Percentiles rank a stretch among this genome's conserved stretches.
Conservation (phyloP, 1,140 invertebrate species). For the Himalopsyche phryganea region DNA sequence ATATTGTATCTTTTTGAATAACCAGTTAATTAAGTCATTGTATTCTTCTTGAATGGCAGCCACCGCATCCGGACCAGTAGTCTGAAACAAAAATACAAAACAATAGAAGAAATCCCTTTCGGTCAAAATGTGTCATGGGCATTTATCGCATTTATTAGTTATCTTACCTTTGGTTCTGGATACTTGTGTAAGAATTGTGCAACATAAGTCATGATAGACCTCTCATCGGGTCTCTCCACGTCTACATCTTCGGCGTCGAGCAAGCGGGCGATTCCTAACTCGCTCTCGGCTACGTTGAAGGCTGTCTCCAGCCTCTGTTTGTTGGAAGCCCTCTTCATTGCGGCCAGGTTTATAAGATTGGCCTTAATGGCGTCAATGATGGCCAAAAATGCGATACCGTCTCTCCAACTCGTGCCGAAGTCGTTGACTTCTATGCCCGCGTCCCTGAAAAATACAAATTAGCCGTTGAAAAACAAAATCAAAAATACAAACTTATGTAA, state of each 20-base stretch:
- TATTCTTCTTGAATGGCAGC: slow-evolving; percentile 77
- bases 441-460: slow-evolving; percentile 57
- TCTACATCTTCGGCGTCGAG: slow-evolving; percentile 97
- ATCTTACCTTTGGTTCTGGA: slow-evolving; percentile 68
- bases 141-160: slow-evolving; percentile 8
- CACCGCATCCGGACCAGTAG: slow-evolving; percentile 64
- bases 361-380: slow-evolving; percentile 94
- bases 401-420: slow-evolving; percentile 95
- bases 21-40: slow-evolving; percentile 74
- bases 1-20: slow-evolving; percentile 69
- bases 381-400: slow-evolving; percentile 93
- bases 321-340: slow-evolving; percentile 74
- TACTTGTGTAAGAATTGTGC: slow-evolving; percentile 97
- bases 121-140: background rate
- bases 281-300: slow-evolving; percentile 87
- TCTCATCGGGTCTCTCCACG: slow-evolving; percentile 94
- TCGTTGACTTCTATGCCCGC: slow-evolving; percentile 86
- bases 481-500: too few relatives aligned
- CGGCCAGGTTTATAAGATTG: slow-evolving; percentile 84
- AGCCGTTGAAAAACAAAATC: background rate
- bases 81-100: slow-evolving; percentile 40
- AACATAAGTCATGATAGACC: slow-evolving; percentile 99
- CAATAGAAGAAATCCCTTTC: background rate
- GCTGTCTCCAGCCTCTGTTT: slow-evolving; percentile 84
- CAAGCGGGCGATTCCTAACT: slow-evolving; percentile 89